Conservation (phyloP, 2,113 vertebrate genomes). For the Ictidomys tridecemlineatus region DNA sequence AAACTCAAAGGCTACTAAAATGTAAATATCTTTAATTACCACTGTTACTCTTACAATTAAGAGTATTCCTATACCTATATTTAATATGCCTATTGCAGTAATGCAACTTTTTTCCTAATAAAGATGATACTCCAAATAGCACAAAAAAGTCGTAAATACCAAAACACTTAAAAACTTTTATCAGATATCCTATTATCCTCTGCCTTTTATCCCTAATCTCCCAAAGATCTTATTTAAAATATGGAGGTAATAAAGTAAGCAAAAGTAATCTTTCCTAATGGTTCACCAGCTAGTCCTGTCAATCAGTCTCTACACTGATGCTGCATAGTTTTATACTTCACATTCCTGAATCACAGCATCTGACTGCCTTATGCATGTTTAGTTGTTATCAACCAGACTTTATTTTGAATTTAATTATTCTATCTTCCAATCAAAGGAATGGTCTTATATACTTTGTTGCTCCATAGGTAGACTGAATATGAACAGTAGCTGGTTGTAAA, state of each 20-base stretch:
- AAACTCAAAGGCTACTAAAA: conserved; percentile 44
- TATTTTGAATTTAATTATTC: conserved; percentile 6
- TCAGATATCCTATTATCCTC: not conserved
- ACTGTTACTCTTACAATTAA: not conserved
- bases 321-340: not conserved
- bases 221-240: not conserved
- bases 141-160: not conserved
- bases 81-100: not conserved
- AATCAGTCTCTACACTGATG: not conserved
- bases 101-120: not conserved
- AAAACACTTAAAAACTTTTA: not conserved
- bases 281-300: not conserved
- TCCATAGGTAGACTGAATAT: not conserved
- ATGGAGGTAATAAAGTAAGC: not conserved
- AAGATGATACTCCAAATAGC: not conserved
- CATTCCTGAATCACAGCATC: not conserved
- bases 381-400: not conserved
- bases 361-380: not conserved
- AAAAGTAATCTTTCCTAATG: not conserved
- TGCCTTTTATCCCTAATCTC: not conserved
- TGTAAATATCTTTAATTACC: not conserved
- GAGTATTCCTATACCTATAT: not conserved
- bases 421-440: not conserved
- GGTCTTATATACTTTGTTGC: not conserved
- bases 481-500: not conserved